These are phyloP conservation scores for Myoxocephalus aenaeus DNA, from an alignment of 2,797 vertebrate species.

Conservation along the genomic window DNA sequence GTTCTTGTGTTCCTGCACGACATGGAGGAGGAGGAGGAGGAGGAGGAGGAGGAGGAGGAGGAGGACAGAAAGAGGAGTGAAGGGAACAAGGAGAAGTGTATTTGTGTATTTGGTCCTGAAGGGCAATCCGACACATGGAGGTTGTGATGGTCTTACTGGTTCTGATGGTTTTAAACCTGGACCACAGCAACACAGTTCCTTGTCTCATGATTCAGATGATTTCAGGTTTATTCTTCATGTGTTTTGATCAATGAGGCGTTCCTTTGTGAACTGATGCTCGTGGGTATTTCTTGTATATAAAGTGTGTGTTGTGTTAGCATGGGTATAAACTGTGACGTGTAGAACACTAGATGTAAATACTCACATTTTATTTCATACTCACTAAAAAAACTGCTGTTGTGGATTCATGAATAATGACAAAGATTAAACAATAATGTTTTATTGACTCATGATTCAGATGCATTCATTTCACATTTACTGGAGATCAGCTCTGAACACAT, in stretches of 20 bases:
- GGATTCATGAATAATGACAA: slow-evolving; percentile 93
- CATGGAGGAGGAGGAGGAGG: too few species aligned
- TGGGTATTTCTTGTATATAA: slow-evolving; percentile 82
- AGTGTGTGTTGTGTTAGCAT: slow-evolving; percentile 95
- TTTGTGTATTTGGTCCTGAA: too few species aligned
- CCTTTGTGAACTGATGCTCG: slow-evolving; percentile 58
- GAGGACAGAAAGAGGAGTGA: too few species aligned
- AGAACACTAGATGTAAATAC: slow-evolving; percentile 96
- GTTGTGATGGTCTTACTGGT: slow-evolving; percentile 76
- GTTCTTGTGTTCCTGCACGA: too few species aligned
- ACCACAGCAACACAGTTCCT: slow-evolving; percentile 45
- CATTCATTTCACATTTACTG: background rate
- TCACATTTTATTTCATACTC: slow-evolving; percentile 83
- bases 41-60: too few species aligned
- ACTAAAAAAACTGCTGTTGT: slow-evolving; percentile 92
- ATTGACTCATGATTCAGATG: slow-evolving; percentile 62
- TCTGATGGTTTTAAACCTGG: slow-evolving; percentile 90
- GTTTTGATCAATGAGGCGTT: slow-evolving; percentile 85
- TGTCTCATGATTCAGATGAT: slow-evolving; percentile 81
- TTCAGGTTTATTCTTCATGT: slow-evolving; percentile 85
- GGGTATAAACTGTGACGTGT: slow-evolving; percentile 88
- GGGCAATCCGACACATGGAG: too few species aligned
- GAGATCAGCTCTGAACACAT: too few species aligned
- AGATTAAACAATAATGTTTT: slow-evolving; percentile 85
- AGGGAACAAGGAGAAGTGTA: too few species aligned